Base-by-base conservation (phyloP, 2,113 vertebrate species). In the Trochalopteron elliotii region DNA sequence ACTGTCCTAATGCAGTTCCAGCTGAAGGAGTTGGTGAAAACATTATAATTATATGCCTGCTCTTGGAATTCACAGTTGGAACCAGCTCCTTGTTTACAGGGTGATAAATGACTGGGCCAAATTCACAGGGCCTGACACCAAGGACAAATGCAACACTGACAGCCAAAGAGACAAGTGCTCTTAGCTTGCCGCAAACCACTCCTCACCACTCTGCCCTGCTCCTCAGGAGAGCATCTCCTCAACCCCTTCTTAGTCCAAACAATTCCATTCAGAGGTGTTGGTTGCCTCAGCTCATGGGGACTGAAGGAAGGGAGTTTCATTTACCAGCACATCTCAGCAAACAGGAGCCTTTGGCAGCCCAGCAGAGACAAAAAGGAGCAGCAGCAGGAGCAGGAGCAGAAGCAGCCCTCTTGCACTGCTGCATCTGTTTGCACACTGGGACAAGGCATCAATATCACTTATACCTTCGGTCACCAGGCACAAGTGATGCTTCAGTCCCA, bases 71-170 rank as follows among this genome's bases (percentile, higher is more conserved):
- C 55, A 63, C 18, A 31, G 30, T 7, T 86, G 59, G 55, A 83
- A 74, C 10, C 50, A 69, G 14, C 12, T 85, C 31, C 68, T 30
- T 3, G 0, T 88, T 90, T 77, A 60, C 37, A 57, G n/a, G 13
- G 13, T 57, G 27, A 80, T 44, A 42, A 94, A 93, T 49, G 57
- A 3, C n/a, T 18, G 42, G 23, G 67, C 31, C 50, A 80, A 69
- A 86, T 87, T 90, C 76, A 70, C 35, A 20, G 28, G 39, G 22
- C 14, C 45, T 61, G 50, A 64, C 47, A 83, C 15, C 28, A 57
- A 52, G 31, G 53, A 37, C 18, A 83, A 88, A 44, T 1, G 1
- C 33, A 88, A 11, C 0, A 0, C 14, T 52, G 49, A 15, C 40
- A 86, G 44, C 25, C 3, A 5, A 69, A 65, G n/a, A 67, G 40